These are phyloP conservation scores for Crypturellus undulatus DNA, from an alignment of 2,113 vertebrate genomes.

Conservation along the genomic window DNA sequence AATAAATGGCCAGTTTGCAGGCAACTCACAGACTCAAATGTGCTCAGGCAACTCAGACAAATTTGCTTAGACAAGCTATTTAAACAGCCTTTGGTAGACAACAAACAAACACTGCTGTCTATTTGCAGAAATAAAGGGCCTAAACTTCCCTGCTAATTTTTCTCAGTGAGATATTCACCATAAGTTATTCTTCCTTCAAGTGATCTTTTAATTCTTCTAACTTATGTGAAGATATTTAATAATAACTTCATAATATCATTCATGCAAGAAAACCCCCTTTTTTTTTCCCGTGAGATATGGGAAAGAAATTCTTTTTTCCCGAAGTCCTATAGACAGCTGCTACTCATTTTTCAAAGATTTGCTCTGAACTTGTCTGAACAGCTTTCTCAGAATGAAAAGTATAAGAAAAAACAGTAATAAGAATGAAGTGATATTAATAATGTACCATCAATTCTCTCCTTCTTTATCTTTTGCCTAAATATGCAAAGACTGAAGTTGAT, in stretches of 20 bases:
- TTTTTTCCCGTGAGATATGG: background rate
- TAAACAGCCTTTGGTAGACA: background rate
- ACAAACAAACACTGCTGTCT: background rate
- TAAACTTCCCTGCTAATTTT: background rate
- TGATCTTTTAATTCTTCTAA: background rate
- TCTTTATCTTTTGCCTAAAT: background rate
- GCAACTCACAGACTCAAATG: background rate
- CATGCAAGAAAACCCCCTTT: background rate
- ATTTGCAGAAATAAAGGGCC: background rate
- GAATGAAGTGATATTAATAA: background rate
- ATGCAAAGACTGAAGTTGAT: background rate
- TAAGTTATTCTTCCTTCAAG: background rate
- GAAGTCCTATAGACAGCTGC: background rate
- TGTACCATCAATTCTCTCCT: background rate
- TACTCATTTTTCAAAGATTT: slow-evolving; percentile 8
- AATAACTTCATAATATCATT: background rate
- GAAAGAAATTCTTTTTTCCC: background rate
- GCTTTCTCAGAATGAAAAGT: background rate
- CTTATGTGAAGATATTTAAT: background rate
- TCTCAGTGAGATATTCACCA: background rate
- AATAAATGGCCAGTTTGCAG: background rate
- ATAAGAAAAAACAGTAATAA: background rate
- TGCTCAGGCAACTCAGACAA: background rate
- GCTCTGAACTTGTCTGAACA: background rate
- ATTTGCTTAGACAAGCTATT: background rate